These are phyloP conservation scores for Empis livida DNA, from an alignment of 2,888 invertebrate species.

Conservation along the genomic window DNA sequence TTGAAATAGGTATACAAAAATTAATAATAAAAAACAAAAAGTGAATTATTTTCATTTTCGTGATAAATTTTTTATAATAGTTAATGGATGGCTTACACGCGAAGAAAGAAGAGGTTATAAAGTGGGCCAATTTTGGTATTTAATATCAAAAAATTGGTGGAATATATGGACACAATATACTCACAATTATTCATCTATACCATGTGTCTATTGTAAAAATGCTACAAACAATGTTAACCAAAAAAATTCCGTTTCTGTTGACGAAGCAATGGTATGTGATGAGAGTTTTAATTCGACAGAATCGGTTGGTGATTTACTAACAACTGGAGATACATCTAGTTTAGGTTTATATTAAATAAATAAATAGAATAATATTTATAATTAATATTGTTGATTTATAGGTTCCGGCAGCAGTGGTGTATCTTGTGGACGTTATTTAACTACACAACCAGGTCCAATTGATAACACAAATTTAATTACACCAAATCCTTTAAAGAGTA, in stretches of 20 bases:
- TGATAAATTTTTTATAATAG: constrained; percentile 29
- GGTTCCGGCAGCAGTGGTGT: constrained; percentile 49
- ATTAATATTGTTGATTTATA: constrained; percentile 7
- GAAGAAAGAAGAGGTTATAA: constrained; percentile 62
- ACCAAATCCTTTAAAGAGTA: constrained; percentile 49
- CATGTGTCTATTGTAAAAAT: constrained; percentile 38
- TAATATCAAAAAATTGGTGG: constrained; percentile 81
- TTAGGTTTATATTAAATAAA: constrained; percentile 20
- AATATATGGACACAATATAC: constrained; percentile 62
- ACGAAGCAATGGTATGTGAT: constrained; percentile 53
- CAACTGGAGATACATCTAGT: constrained; percentile 42
- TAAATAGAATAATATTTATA: not conserved
- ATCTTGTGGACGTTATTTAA: constrained; percentile 45
- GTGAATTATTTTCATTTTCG: not conserved
- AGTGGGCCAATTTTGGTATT: constrained; percentile 82
- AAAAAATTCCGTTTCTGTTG: constrained; percentile 28
- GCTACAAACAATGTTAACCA: constrained; percentile 10
- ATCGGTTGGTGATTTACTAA: constrained; percentile 49
- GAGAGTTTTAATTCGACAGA: constrained; percentile 57
- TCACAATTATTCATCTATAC: constrained; percentile 30
- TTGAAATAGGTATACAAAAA: constrained; percentile 48
- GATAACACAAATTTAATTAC: constrained; percentile 62
- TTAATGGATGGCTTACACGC: constrained; percentile 68
- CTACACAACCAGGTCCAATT: constrained; percentile 52
- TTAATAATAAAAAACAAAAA: not conserved